phyloP scores from a whole-genome alignment of 2,797 vertebrate genomes.

The Schizopygopsis malacanthus region DNA sequence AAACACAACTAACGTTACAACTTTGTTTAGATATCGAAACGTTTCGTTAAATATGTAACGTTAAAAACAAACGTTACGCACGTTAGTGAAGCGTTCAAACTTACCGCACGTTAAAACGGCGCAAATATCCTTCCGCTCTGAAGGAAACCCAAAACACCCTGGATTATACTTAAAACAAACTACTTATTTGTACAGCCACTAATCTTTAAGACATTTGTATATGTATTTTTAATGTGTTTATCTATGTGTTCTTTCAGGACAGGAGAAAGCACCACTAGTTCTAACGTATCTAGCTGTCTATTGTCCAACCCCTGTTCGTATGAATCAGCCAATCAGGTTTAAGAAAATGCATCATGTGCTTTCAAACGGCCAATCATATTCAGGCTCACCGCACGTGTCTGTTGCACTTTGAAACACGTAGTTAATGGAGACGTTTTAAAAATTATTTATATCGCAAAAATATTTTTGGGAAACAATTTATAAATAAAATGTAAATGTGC shows the following conservation, averaged over 20 bases:
- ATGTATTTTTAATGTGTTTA: not conserved
- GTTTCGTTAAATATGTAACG: not conserved
- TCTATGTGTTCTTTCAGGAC: not conserved
- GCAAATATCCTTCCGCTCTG: constrained; percentile 13
- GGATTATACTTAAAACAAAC: constrained; percentile 24
- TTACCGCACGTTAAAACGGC: constrained; percentile 41
- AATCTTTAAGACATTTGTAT: not conserved
- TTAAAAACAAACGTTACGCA: not conserved
- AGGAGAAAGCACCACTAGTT: not conserved
- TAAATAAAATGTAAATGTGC: not conserved
- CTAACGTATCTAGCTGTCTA: not conserved
- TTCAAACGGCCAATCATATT: constrained; percentile 51
- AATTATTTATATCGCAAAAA: not conserved
- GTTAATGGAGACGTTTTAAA: not conserved
- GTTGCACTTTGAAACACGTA: not conserved
- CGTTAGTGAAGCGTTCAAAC: constrained; percentile 40
- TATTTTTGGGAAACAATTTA: not conserved
- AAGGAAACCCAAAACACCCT: not conserved
- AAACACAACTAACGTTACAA: not conserved
- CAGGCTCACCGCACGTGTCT: not conserved
- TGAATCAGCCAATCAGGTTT: constrained; percentile 75
- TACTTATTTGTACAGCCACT: constrained; percentile 54
- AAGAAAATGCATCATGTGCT: constrained; percentile 60
- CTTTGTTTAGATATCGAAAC: not conserved
- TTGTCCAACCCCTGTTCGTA: constrained; percentile 60